These are phyloP conservation scores for Tenebrio molitor DNA, from an alignment of 1,140 invertebrate species.

Conservation along the genomic window DNA sequence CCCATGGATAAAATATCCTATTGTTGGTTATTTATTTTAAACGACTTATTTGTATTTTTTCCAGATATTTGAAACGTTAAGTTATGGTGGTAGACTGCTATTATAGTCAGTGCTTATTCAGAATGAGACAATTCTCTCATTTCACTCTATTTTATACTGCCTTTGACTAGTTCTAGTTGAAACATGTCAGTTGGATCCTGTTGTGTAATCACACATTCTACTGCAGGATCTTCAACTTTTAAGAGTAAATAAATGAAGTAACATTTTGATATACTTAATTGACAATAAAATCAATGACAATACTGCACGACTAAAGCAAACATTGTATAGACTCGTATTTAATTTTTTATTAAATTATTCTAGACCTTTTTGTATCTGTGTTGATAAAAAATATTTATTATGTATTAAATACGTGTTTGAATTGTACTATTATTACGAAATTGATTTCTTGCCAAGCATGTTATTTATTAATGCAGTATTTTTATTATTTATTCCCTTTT, in stretches of 20 bases:
- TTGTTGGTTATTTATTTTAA: slow-evolving; percentile 48
- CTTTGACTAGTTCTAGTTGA: slow-evolving; percentile 20
- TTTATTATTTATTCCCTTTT: slow-evolving; percentile 37
- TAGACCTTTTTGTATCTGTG: neutral
- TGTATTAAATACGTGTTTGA: slow-evolving; percentile 32
- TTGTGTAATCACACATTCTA: too few species aligned
- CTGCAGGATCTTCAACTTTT: too few species aligned
- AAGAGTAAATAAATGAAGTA: too few species aligned
- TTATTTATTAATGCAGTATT: slow-evolving; percentile 40
- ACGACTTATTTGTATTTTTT: slow-evolving; percentile 44
- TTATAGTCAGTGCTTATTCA: slow-evolving; percentile 31
- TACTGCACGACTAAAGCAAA: slow-evolving; percentile 5
- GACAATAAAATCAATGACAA: too few species aligned
- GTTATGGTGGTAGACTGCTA: slow-evolving; percentile 41
- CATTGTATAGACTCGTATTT: slow-evolving; percentile 20
- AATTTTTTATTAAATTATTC: neutral
- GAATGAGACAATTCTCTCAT: slow-evolving; percentile 4
- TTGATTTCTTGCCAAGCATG: slow-evolving; percentile 40
- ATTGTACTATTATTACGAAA: slow-evolving; percentile 5
- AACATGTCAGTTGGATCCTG: too few species aligned
- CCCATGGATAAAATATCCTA: slow-evolving; percentile 51
- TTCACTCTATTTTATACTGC: slow-evolving; percentile 20
- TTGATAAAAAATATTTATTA: slow-evolving; percentile 26
- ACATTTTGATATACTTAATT: too few species aligned
- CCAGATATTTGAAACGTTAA: slow-evolving; percentile 22